These are phyloP conservation scores for Neoniphon sammara DNA, from an alignment of 2,797 vertebrate species.

Conservation along the genomic window DNA sequence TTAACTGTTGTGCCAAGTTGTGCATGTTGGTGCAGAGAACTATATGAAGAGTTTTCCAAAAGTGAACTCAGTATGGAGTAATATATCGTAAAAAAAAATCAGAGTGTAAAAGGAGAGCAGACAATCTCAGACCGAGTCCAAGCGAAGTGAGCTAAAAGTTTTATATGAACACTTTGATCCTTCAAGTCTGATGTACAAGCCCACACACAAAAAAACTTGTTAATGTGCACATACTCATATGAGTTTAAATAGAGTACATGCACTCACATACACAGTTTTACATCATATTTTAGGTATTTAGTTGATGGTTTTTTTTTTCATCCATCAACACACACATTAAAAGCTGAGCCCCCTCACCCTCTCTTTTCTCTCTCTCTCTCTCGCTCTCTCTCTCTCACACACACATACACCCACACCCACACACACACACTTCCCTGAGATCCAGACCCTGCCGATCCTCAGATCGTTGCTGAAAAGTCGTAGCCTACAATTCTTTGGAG, in stretches of 20 bases:
- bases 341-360: neutral
- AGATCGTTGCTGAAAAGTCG: slow-evolving; percentile 49
- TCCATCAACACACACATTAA: neutral
- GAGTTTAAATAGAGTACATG: neutral
- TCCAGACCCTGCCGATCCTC: slow-evolving; percentile 22
- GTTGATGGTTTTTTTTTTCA: too few relatives aligned
- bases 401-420: slow-evolving; percentile 3
- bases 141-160: neutral
- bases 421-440: neutral
- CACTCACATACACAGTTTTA: neutral
- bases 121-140: too few relatives aligned
- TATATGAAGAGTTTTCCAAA: too few relatives aligned
- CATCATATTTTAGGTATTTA: too few relatives aligned
- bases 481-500: slow-evolving; percentile 35
- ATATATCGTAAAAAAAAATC: neutral
- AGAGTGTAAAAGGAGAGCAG: too few relatives aligned
- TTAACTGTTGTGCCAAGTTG: too few relatives aligned
- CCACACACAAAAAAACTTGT: neutral
- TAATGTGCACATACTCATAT: too few relatives aligned
- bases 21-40: too few relatives aligned
- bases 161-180: neutral
- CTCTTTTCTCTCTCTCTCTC: neutral
- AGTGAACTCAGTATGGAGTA: too few relatives aligned
- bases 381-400: neutral
- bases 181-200: neutral